Conservation (phyloP, 2,797 vertebrate genomes). For the Anabas testudineus region DNA sequence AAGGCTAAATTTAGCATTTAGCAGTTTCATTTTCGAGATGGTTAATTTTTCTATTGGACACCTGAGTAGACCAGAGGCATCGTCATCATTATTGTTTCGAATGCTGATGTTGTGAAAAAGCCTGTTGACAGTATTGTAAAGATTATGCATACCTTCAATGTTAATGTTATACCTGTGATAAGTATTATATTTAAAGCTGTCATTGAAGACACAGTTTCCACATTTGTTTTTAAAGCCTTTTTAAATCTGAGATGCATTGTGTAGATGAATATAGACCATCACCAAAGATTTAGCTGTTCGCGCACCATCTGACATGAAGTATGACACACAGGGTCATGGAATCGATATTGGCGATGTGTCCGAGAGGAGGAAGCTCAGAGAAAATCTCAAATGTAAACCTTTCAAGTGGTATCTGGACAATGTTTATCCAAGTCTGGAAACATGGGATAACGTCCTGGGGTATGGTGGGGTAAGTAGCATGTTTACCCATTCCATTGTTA, state of each 20-base stretch:
- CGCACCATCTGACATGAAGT: neutral
- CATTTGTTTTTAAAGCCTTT: neutral
- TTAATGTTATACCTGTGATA: no score
- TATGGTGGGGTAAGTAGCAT: conserved; percentile 70
- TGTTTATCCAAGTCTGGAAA: conserved; percentile 43
- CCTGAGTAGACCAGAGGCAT: no score
- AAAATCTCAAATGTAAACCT: conserved; percentile 81
- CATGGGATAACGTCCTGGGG: conserved; percentile 48
- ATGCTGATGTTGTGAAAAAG: no score
- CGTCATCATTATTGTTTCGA: no score
- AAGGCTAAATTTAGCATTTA: no score
- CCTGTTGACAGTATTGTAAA: no score
- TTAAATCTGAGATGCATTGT: neutral
- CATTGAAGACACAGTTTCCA: neutral
- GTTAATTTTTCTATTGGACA: no score
- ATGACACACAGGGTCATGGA: conserved; percentile 71
- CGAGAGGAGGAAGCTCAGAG: conserved; percentile 77
- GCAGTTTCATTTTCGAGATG: no score
- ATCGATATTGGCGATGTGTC: conserved; percentile 82
- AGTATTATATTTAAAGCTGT: neutral
- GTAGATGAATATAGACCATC: neutral
- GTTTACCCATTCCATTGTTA: neutral
- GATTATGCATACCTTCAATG: no score
- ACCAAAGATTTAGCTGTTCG: neutral
- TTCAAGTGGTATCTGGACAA: conserved; percentile 65